Evolutionary conservation across 2,888 invertebrate genomes (phyloP), one percentile per base, ranked within the genome.

Genomic region (Altica lythri): DNA sequence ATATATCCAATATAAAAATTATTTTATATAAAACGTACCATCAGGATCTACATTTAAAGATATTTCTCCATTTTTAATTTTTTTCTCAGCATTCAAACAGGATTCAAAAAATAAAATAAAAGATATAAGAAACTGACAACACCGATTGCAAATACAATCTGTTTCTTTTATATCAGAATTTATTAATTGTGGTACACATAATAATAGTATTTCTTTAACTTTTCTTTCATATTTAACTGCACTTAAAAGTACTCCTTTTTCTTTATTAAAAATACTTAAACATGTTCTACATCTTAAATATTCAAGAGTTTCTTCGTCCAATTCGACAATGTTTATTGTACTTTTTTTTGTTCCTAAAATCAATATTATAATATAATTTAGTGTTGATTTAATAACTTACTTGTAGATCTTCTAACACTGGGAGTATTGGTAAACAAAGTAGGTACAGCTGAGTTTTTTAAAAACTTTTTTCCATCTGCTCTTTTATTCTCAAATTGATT

Each of bases 271-370:
- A 14, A 40, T 18, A 18, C 13, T 10, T 10, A 59, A 46, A 19
- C 59, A 59, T 18, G 59, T 52, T 40, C 56, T 51, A 17, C 59
- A 59, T 42, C 32, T 53, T 19, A 52, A 30, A n/a, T 35, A 9
- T 17, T 19, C 12, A 18, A 17, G 35, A 34, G 16, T 2, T 10
- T 17, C 16, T 9, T 47, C 42, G 10, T 49, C 48, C n/a, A 16
- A 14, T 25, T 30, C 49, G 16, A 40, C 30, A 14, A 22, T 14
- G 18, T 40, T 30, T 29, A 19, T 30, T 10, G 30, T 22, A 42
- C 30, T 40, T 13, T 29, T 29, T 17, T 40, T 32, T 10, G 40
- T n/a, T 32, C 16, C 6, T 19, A 10, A 16, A 30, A 5, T 44
- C 12, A 18, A 29, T 27, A 12, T 2, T 12, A 9, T 1, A 34